phyloP scores from a whole-genome alignment of 2,888 invertebrate species.

The Noctua pronuba region DNA sequence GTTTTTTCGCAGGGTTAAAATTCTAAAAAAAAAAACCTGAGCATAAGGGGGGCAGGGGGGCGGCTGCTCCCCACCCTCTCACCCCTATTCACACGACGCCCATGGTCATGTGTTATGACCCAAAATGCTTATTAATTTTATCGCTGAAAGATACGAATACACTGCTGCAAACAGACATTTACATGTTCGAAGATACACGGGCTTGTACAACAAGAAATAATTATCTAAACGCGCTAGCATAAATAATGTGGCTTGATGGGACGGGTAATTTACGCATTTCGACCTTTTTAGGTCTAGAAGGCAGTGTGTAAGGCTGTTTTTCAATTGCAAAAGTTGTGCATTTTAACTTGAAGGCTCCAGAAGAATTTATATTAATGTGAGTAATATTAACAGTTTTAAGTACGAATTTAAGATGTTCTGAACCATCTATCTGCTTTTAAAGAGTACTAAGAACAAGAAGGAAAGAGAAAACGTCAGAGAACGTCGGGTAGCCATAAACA shows the following conservation, averaged over 20 bases:
- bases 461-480: no score
- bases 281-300: neutral
- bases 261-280: constrained; percentile 7
- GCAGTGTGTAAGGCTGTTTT: neutral
- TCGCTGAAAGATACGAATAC: constrained; percentile 35
- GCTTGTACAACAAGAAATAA: constrained; percentile 33
- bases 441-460: no score
- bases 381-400: constrained; percentile 6
- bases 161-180: constrained; percentile 19
- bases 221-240: constrained; percentile 38
- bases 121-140: constrained; percentile 29
- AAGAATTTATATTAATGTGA: constrained; percentile 44
- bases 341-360: constrained; percentile 12
- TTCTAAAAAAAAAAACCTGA: no score
- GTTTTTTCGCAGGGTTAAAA: no score
- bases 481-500: no score
- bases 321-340: constrained; percentile 1
- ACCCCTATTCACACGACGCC: neutral
- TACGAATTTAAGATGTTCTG: neutral
- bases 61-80: no score
- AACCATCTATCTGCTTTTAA: no score
- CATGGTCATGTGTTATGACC: neutral
- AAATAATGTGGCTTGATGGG: constrained; percentile 20
- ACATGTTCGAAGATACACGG: constrained; percentile 45
- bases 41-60: no score